These are phyloP conservation scores for Suillia variegata DNA, from an alignment of 2,888 invertebrate genomes.

Conservation along the genomic window DNA sequence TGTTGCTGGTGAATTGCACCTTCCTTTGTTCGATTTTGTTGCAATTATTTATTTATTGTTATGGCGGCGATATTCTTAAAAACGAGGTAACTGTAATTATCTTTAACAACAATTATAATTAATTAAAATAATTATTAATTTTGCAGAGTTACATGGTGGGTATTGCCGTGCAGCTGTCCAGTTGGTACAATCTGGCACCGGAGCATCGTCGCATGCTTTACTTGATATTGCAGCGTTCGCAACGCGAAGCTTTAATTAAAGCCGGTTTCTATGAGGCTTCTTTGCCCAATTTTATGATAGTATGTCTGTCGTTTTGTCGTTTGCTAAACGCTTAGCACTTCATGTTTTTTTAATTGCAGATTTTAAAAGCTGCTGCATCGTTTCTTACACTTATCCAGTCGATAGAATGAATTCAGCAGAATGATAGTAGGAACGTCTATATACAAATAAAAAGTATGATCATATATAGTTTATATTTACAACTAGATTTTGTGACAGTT, in stretches of 20 bases:
- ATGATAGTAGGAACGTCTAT: no score
- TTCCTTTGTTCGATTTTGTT: slow-evolving; percentile 52
- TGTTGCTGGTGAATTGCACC: slow-evolving; percentile 42
- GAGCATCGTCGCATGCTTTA: slow-evolving; percentile 42
- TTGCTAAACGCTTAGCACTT: background rate
- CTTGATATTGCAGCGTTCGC: slow-evolving; percentile 48
- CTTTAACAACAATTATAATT: slow-evolving; percentile 11
- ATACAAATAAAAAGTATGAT: no score
- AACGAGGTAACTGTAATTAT: no score
- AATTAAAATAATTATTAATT: no score
- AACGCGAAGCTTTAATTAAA: slow-evolving; percentile 46
- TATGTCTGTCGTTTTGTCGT: slow-evolving; percentile 27
- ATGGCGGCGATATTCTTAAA: slow-evolving; percentile 56
- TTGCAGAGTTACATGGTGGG: slow-evolving; percentile 48
- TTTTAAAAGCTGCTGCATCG: slow-evolving; percentile 47
- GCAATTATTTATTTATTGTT: slow-evolving; percentile 56
- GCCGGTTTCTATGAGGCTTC: slow-evolving; percentile 56
- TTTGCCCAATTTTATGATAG: slow-evolving; percentile 52
- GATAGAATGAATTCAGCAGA: slow-evolving; percentile 42
- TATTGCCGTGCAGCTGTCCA: slow-evolving; percentile 45
- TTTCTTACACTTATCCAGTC: slow-evolving; percentile 53
- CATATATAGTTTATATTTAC: no score
- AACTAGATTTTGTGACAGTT: no score
- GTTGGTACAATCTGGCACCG: slow-evolving; percentile 50
- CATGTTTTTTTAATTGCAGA: slow-evolving; percentile 31